These are phyloP conservation scores for Cetoscarus ocellatus DNA, from an alignment of 2,797 vertebrate genomes.

Conservation along the genomic window DNA sequence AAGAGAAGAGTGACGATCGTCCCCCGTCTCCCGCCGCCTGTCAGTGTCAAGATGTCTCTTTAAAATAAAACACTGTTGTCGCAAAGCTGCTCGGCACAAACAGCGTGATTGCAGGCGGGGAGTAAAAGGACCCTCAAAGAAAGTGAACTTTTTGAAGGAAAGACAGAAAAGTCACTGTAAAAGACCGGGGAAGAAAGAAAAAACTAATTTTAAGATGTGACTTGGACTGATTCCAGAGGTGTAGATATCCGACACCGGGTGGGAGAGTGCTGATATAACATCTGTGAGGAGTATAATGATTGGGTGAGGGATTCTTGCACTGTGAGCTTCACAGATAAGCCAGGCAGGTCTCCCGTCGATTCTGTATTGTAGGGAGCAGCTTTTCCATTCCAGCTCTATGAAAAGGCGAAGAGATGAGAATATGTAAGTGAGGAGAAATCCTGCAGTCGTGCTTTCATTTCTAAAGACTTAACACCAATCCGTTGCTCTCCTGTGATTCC, in stretches of 20 bases:
- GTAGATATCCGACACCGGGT: constrained; percentile 38
- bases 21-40: constrained; percentile 63
- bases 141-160: constrained; percentile 18
- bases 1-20: constrained; percentile 53
- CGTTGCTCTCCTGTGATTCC: constrained; percentile 44
- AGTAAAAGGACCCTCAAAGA: constrained; percentile 19
- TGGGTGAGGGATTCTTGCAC: constrained; percentile 18
- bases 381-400: constrained; percentile 43
- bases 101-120: constrained; percentile 10
- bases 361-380: constrained; percentile 37
- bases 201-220: constrained; percentile 28
- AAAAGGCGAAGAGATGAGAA: constrained; percentile 41
- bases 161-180: constrained; percentile 15
- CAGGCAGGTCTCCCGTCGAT: constrained; percentile 43
- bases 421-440: constrained; percentile 43
- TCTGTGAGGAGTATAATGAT: constrained; percentile 47
- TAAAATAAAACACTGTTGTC: constrained; percentile 65
- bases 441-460: constrained; percentile 34
- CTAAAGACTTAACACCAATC: constrained; percentile 32
- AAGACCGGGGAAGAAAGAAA: background rate
- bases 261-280: constrained; percentile 39
- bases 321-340: constrained; percentile 9
- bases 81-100: constrained; percentile 21
- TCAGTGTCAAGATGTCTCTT: constrained; percentile 73
- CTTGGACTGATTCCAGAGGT: constrained; percentile 35